Conservation (phyloP, 2,888 invertebrate species). For the Zygothrica quintamaculata region DNA sequence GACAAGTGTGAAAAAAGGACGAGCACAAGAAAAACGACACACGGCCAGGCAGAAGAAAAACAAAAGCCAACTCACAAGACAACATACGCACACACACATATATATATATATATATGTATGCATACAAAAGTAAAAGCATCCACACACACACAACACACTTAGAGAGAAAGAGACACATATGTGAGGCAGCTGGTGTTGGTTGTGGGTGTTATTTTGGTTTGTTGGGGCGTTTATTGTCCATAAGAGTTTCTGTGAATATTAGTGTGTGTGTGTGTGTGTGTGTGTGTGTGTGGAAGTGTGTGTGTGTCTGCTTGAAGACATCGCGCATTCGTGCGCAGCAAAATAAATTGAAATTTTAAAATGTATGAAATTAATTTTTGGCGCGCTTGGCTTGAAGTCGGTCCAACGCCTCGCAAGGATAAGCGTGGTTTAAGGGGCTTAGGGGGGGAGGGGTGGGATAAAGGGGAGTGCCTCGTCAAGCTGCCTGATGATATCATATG, state of each 20-base stretch:
- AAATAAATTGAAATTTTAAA: constrained; percentile 82
- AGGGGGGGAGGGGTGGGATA: too few species aligned
- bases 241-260: background rate
- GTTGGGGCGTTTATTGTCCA: constrained; percentile 13
- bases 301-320: constrained; percentile 64
- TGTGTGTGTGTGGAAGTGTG: constrained; percentile 15
- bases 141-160: constrained; percentile 21
- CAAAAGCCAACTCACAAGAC: constrained; percentile 56
- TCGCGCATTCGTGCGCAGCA: constrained; percentile 73
- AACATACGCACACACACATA: constrained; percentile 30
- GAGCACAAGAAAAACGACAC: constrained; percentile 50
- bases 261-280: background rate
- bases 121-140: too few species aligned
- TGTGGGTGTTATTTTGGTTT: constrained; percentile 21
- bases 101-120: constrained; percentile 13
- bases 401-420: constrained; percentile 48
- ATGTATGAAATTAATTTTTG: constrained; percentile 80
- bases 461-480: constrained; percentile 36
- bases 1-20: constrained; percentile 79
- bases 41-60: constrained; percentile 55
- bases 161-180: too few species aligned
- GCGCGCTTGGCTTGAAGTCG: constrained; percentile 40
- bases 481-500: constrained; percentile 67
- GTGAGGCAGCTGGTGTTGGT: constrained; percentile 28
- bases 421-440: background rate